These are phyloP conservation scores for Sus cebifrons DNA, from an alignment of 2,797 vertebrate genomes.

Conservation along the genomic window DNA sequence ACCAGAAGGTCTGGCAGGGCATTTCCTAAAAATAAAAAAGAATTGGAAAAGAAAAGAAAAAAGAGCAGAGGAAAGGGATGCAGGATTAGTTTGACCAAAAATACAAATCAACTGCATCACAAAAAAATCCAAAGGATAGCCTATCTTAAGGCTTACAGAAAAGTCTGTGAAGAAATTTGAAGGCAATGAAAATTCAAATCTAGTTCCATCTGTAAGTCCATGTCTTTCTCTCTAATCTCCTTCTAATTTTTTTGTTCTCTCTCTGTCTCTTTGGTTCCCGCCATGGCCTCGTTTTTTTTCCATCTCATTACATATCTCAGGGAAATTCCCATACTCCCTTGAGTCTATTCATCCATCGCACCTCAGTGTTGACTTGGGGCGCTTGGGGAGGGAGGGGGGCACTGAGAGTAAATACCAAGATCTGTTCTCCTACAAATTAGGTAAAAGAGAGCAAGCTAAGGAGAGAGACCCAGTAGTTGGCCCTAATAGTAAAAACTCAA, in stretches of 20 bases:
- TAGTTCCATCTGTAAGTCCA: not conserved
- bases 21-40: not conserved
- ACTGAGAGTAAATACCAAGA: constrained; percentile 24
- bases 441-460: not conserved
- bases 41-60: not conserved
- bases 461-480: not conserved
- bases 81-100: constrained; percentile 32
- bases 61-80: not conserved
- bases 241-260: not conserved
- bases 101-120: not conserved
- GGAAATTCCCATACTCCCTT: not conserved
- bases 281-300: not conserved
- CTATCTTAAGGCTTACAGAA: not conserved
- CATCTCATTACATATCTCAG: not conserved
- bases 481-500: constrained; percentile 56
- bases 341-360: not conserved
- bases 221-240: not conserved
- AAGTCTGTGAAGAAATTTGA: not conserved
- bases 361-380: not conserved
- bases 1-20: not conserved
- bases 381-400: accelerated
- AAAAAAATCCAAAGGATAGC: not conserved
- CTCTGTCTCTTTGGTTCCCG: not conserved
- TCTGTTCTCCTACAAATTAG: not conserved
- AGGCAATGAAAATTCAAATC: not conserved